A percentile compares a stretch with the other conserved stretches of the same genome.
Conservation (phyloP, 2,888 invertebrate species). For the Parascotia fuliginaria region DNA sequence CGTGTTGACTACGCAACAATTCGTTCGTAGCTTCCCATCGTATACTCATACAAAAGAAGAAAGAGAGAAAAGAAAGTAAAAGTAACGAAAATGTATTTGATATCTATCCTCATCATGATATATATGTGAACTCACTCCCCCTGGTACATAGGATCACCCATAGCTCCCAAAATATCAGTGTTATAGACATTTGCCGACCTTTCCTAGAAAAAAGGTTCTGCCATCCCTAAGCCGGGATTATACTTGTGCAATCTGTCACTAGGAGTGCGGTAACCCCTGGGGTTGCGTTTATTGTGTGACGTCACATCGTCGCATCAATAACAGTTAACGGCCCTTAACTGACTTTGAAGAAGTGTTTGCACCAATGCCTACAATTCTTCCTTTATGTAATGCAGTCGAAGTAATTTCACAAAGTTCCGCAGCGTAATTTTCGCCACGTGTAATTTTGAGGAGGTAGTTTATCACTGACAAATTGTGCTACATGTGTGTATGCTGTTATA, state of each 20-base stretch:
- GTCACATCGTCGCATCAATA: slow-evolving; percentile 27
- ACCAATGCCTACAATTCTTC: not conserved
- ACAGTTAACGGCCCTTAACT: slow-evolving; percentile 31
- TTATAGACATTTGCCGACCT: no score
- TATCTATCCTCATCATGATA: no score
- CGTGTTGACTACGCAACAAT: no score
- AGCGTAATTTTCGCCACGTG: not conserved
- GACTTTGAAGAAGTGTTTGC: slow-evolving; percentile 29
- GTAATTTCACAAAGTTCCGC: not conserved
- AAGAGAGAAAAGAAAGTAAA: no score
- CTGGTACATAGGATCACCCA: no score
- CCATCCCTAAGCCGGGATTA: slow-evolving; percentile 15
- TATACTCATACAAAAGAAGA: no score
- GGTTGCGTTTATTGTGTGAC: slow-evolving; percentile 8
- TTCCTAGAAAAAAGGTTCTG: no score
- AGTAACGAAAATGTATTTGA: no score
- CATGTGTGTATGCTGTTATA: not conserved
- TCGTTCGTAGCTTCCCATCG: no score
- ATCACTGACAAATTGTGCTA: not conserved
- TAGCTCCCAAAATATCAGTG: no score
- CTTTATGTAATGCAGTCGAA: not conserved
- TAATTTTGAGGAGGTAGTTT: not conserved
- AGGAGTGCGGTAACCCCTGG: slow-evolving; percentile 10
- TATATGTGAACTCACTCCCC: no score
- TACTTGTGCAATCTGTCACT: slow-evolving; percentile 26